These are phyloP conservation scores for Hyposoter dolosus DNA, from an alignment of 2,888 invertebrate genomes.

Conservation along the genomic window DNA sequence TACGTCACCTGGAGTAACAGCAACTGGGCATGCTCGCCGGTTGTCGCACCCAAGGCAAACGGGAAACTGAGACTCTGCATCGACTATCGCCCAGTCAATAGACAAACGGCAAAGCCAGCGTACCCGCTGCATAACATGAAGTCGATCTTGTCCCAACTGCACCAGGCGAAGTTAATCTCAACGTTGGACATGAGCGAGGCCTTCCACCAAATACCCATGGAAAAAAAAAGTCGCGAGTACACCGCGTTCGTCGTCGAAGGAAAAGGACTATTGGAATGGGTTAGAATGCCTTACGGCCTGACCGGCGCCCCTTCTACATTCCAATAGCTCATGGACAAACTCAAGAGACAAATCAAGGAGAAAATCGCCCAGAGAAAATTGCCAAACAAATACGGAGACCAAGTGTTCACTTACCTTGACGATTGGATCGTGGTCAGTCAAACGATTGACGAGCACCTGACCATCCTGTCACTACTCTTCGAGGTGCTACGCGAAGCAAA, in stretches of 20 bases:
- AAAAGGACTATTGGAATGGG: slow-evolving; percentile 52
- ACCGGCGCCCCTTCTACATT: slow-evolving; percentile 61
- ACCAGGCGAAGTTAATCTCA: slow-evolving; percentile 59
- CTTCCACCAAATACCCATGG: slow-evolving; percentile 63
- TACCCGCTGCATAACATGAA: slow-evolving; percentile 58
- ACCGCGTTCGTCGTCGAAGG: slow-evolving; percentile 63
- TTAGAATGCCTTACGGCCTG: slow-evolving; percentile 57
- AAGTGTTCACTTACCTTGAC: slow-evolving; percentile 57
- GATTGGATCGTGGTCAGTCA: slow-evolving; percentile 52
- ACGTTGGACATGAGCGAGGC: slow-evolving; percentile 60
- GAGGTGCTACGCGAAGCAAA: slow-evolving; percentile 52
- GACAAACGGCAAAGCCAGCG: slow-evolving; percentile 45
- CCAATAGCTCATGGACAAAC: slow-evolving; percentile 50
- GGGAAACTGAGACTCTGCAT: slow-evolving; percentile 52
- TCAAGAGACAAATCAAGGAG: slow-evolving; percentile 40
- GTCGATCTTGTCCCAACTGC: slow-evolving; percentile 49
- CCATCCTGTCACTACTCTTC: slow-evolving; percentile 38
- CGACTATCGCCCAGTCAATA: slow-evolving; percentile 51
- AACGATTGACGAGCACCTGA: slow-evolving; percentile 39
- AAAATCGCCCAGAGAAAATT: slow-evolving; percentile 40
- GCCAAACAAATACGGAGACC: slow-evolving; percentile 54
- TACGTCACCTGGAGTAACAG: slow-evolving; percentile 61
- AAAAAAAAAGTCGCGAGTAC: slow-evolving; percentile 35
- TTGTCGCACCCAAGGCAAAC: slow-evolving; percentile 56
- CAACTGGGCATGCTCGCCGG: slow-evolving; percentile 63